These are phyloP conservation scores for Trissoscelio sp. DNA, from an alignment of 2,888 invertebrate genomes.

Conservation along the genomic window DNA sequence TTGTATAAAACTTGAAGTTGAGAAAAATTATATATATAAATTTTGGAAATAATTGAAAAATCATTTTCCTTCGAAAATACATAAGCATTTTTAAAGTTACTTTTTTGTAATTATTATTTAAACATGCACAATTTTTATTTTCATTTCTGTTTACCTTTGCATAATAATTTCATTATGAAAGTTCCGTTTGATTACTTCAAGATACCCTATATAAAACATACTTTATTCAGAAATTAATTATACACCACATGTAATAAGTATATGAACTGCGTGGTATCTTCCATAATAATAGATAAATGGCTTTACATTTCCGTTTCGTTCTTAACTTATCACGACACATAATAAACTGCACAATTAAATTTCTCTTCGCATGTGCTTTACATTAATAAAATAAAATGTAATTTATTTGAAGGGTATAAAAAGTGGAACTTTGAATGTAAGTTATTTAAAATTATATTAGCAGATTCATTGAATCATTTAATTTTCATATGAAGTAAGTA, in stretches of 20 bases:
- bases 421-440: background rate
- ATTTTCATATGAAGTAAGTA: background rate
- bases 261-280: constrained; percentile 23
- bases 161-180: constrained; percentile 17
- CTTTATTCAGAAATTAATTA: constrained; percentile 26
- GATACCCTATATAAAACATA: constrained; percentile 8
- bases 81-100: too few relatives aligned
- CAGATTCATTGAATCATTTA: background rate
- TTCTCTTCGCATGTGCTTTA: too few relatives aligned
- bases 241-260: constrained; percentile 6
- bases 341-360: constrained; percentile 25
- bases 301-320: constrained; percentile 33
- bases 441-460: background rate
- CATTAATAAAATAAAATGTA: background rate
- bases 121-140: too few relatives aligned
- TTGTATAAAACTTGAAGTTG: too few relatives aligned
- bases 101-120: too few relatives aligned
- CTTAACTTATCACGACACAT: constrained; percentile 16
- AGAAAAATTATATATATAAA: too few relatives aligned
- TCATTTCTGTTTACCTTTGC: background rate
- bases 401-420: background rate
- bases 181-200: constrained; percentile 10
- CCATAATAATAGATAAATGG: constrained; percentile 17
- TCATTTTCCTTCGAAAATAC: too few relatives aligned
- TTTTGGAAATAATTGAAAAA: too few relatives aligned